These are phyloP conservation scores for Malacosoma neustria DNA, from an alignment of 2,888 invertebrate genomes.

Conservation along the genomic window DNA sequence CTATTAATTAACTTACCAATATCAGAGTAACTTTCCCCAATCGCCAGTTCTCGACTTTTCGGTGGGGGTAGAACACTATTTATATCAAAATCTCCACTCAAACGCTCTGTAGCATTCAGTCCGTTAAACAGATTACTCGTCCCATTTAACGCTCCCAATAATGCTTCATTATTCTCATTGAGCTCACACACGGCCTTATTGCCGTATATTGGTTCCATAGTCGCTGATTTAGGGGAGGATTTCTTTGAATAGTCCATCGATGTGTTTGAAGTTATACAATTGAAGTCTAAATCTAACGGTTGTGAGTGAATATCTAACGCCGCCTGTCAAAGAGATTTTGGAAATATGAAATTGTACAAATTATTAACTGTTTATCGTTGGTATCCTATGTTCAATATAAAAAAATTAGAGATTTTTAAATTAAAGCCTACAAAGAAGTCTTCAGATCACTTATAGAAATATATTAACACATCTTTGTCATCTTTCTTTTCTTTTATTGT, in stretches of 20 bases:
- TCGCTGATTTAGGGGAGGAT: slow-evolving; percentile 56
- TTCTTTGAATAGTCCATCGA: slow-evolving; percentile 62
- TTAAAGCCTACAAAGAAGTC: too few species aligned
- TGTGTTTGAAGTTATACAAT: slow-evolving; percentile 62
- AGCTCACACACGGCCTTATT: slow-evolving; percentile 61
- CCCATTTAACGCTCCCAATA: slow-evolving; percentile 54
- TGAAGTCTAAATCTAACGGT: slow-evolving; percentile 64
- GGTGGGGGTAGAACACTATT: slow-evolving; percentile 66
- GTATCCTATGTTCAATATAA: too few species aligned
- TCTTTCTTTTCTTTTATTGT: too few species aligned
- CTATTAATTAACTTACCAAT: slow-evolving; percentile 44
- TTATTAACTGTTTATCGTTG: neutral
- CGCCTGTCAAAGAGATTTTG: slow-evolving; percentile 20
- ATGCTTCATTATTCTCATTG: slow-evolving; percentile 52
- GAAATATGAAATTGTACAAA: neutral
- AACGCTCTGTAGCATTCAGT: slow-evolving; percentile 43
- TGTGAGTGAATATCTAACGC: slow-evolving; percentile 62
- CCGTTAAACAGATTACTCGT: slow-evolving; percentile 62
- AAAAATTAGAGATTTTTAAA: too few species aligned
- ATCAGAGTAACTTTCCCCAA: slow-evolving; percentile 71
- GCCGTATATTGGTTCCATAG: slow-evolving; percentile 64
- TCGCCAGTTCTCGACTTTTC: slow-evolving; percentile 64
- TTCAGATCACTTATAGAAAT: too few species aligned
- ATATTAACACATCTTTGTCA: too few species aligned
- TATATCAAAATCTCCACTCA: slow-evolving; percentile 68